Evolutionary conservation across 1,140 invertebrate species (phyloP).

Genomic region (Diachasmimorpha longicaudata): DNA sequence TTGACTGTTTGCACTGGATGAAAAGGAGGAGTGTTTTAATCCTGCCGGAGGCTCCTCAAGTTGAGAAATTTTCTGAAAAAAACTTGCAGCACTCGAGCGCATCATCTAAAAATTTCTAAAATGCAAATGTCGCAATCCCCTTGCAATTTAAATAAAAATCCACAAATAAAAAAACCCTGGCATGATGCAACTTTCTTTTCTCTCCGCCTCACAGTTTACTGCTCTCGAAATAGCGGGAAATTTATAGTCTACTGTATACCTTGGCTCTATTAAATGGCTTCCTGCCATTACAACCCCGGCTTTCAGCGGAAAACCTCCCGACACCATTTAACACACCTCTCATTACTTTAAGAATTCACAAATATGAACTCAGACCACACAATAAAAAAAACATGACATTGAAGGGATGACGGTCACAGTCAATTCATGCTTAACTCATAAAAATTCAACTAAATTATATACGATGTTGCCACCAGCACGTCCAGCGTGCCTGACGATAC

Average conservation of each 20-base stretch:
- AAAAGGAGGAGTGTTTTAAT: too few species aligned
- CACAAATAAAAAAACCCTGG: too few species aligned
- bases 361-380: not conserved
- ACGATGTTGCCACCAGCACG: not conserved
- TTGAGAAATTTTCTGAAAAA: too few species aligned
- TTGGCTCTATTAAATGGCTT: not conserved
- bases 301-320: too few species aligned
- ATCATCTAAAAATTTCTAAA: not conserved
- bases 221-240: slow-evolving; percentile 32
- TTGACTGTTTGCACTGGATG: too few species aligned
- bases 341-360: not conserved
- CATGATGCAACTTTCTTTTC: not conserved
- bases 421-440: not conserved
- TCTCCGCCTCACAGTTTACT: slow-evolving; percentile 23
- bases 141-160: not conserved
- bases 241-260: slow-evolving; percentile 32
- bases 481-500: not conserved
- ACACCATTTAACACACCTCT: too few species aligned
- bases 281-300: too few species aligned
- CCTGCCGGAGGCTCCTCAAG: too few species aligned
- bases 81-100: too few species aligned
- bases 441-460: not conserved
- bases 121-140: slow-evolving; percentile 10
- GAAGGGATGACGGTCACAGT: not conserved
- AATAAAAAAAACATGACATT: not conserved